Percentiles rank a stretch among this genome's conserved stretches.
Evolutionary conservation across 2,113 vertebrate species (phyloP).

Genomic region (Ginglymostoma cirratum): DNA sequence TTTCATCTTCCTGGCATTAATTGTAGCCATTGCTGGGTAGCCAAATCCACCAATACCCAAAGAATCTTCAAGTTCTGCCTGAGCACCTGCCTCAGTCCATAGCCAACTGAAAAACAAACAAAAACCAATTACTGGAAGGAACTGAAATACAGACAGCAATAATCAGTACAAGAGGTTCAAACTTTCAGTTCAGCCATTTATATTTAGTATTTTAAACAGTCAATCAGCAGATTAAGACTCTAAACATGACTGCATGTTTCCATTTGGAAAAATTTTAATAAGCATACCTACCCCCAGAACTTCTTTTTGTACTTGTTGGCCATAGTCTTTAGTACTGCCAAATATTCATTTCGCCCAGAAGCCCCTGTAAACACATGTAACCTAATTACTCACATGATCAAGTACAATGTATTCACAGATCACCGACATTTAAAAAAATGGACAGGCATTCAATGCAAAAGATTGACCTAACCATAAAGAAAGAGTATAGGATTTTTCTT

Average conservation of each 20-base stretch:
- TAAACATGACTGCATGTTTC: neutral
- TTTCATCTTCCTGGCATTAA: slow-evolving; percentile 95
- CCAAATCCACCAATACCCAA: slow-evolving; percentile 95
- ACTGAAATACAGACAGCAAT: neutral
- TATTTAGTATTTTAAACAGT: neutral
- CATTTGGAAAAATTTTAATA: neutral
- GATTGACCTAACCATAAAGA: neutral
- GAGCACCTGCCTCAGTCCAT: slow-evolving; percentile 88
- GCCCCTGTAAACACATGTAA: slow-evolving; percentile 65
- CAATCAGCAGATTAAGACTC: neutral
- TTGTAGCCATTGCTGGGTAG: slow-evolving; percentile 93
- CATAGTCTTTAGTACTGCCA: slow-evolving; percentile 84
- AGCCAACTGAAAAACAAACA: slow-evolving; percentile 58
- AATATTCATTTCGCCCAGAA: slow-evolving; percentile 79
- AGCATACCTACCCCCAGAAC: slow-evolving; percentile 84
- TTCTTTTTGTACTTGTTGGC: slow-evolving; percentile 98
- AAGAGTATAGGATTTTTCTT: neutral
- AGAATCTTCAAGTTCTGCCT: slow-evolving; percentile 77
- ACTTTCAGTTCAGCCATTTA: neutral
- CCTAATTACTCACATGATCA: neutral
- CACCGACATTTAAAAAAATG: neutral
- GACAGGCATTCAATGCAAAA: neutral
- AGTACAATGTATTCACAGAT: neutral
- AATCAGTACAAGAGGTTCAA: neutral
- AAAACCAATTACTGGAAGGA: neutral